These are phyloP conservation scores for Tenthredo amoena DNA, from an alignment of 2,888 invertebrate genomes.

Conservation along the genomic window DNA sequence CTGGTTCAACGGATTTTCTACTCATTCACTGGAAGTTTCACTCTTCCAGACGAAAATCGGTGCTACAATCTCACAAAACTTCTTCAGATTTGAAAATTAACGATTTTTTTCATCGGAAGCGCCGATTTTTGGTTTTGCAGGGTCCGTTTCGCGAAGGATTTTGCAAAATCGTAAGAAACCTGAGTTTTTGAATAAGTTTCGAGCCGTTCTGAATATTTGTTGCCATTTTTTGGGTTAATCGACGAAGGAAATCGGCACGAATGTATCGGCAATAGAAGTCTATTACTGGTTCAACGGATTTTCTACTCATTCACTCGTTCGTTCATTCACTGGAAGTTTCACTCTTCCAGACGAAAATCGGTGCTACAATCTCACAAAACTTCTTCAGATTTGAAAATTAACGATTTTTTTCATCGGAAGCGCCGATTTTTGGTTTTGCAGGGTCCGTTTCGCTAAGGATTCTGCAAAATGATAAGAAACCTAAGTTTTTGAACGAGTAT, in stretches of 20 bases:
- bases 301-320: not conserved
- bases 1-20: too few relatives aligned
- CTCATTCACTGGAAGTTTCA: too few relatives aligned
- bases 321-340: too few relatives aligned
- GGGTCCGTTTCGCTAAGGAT: not conserved
- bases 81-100: not conserved
- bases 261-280: not conserved
- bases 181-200: not conserved
- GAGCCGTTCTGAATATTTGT: not conserved
- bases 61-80: not conserved
- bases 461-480: not conserved
- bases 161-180: not conserved
- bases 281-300: too few relatives aligned
- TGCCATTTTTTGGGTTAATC: not conserved
- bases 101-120: too few relatives aligned
- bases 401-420: too few relatives aligned
- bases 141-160: not conserved
- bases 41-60: not conserved
- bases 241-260: not conserved
- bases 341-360: not conserved
- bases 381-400: not conserved
- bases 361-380: not conserved
- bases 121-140: not conserved
- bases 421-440: not conserved
- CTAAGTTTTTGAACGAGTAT: not conserved